A percentile compares a stretch with the other conserved stretches of the same genome.
phyloP scores from a whole-genome alignment of 92 coral and sea anemone genomes.

The Porites evermanni region DNA sequence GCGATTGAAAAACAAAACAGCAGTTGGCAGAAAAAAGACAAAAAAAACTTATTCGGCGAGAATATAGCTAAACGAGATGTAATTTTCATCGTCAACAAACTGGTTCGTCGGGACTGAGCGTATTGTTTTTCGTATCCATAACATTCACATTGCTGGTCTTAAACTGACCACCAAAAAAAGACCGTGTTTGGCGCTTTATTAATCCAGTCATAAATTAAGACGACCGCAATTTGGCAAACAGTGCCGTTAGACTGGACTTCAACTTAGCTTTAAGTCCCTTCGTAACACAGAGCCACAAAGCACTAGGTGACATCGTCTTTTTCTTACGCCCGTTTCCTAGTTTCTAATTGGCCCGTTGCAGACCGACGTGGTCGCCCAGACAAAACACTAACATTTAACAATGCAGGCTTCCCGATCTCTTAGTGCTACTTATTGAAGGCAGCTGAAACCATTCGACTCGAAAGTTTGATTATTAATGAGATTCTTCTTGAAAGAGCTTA shows the following conservation, averaged over 20 bases:
- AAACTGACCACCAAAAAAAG: neutral
- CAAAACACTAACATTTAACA: slow-evolving; percentile 24
- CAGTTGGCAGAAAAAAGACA: neutral
- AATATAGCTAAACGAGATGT: slow-evolving; percentile 7
- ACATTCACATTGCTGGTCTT: neutral
- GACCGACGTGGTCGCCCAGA: neutral
- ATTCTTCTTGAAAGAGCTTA: slow-evolving; percentile 8
- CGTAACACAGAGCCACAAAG: too few species aligned
- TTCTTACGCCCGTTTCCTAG: neutral
- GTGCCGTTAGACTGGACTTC: neutral
- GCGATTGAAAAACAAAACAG: neutral
- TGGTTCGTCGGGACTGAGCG: neutral
- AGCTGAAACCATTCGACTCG: neutral
- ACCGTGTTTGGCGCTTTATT: neutral
- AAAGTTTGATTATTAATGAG: slow-evolving; percentile 8
- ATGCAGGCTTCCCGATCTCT: slow-evolving; percentile 1
- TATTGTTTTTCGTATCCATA: slow-evolving; percentile 10
- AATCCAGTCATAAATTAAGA: neutral
- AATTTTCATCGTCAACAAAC: slow-evolving; percentile 10
- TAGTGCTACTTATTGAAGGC: slow-evolving; percentile 14
- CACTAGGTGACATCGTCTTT: neutral
- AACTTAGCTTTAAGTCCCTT: neutral
- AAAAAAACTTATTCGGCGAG: neutral
- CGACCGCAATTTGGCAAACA: slow-evolving; percentile 20
- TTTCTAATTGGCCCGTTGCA: neutral